Percentiles rank a stretch among this genome's conserved stretches.
phyloP scores from a whole-genome alignment of 1,140 invertebrate genomes.

The Scylla paramamosain region DNA sequence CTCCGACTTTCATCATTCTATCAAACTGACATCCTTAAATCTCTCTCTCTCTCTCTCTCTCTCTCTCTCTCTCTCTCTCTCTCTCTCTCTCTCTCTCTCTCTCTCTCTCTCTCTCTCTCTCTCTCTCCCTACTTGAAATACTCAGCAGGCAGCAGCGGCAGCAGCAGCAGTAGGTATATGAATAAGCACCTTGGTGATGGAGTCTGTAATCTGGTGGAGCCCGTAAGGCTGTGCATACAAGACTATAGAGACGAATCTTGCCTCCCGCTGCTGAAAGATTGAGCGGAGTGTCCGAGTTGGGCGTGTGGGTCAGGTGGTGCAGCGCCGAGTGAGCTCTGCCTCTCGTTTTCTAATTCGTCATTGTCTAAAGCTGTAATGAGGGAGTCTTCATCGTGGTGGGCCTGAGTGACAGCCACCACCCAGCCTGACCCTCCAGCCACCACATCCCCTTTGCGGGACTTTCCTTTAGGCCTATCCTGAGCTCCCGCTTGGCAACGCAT shows the following conservation, averaged over 20 bases:
- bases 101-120: conserved; percentile 44
- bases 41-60: neutral
- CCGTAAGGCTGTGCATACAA: neutral
- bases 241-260: neutral
- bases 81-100: conserved; percentile 44
- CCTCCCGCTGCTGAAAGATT: neutral
- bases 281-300: neutral
- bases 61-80: conserved; percentile 9
- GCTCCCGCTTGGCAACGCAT: neutral
- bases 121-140: neutral
- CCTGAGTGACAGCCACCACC: conserved; percentile 22
- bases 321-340: neutral
- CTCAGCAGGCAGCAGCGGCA: too few relatives aligned
- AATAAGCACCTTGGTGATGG: neutral
- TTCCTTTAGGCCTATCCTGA: neutral
- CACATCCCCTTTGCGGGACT: neutral
- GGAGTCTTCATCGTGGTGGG: conserved; percentile 30
- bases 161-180: neutral
- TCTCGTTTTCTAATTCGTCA: conserved; percentile 43
- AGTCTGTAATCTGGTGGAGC: neutral
- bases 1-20: too few relatives aligned
- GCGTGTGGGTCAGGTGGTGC: neutral
- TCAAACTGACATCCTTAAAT: neutral
- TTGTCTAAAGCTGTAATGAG: conserved; percentile 43
- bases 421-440: neutral